These are phyloP conservation scores for Drosophila mojavensis DNA, from an alignment of 1,140 invertebrate species.

Conservation along the genomic window DNA sequence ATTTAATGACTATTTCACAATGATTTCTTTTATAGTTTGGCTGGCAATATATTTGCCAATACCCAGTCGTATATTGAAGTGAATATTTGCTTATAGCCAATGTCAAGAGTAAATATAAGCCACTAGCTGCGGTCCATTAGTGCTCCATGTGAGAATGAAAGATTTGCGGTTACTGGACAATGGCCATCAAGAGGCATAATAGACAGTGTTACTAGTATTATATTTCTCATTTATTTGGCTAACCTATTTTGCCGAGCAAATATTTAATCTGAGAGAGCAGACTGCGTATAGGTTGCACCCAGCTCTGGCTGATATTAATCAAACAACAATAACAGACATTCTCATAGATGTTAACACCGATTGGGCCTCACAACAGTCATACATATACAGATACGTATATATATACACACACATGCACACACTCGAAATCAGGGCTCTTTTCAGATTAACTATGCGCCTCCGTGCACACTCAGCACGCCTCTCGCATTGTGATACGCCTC, in stretches of 20 bases:
- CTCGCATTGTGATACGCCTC: constrained; percentile 45
- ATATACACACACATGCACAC: constrained; percentile 19
- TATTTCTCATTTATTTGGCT: constrained; percentile 39
- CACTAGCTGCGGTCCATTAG: constrained; percentile 37
- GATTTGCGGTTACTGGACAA: constrained; percentile 16
- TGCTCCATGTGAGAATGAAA: not conserved
- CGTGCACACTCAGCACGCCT: constrained; percentile 58
- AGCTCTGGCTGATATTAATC: constrained; percentile 66
- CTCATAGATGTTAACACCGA: constrained; percentile 26
- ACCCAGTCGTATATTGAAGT: constrained; percentile 12
- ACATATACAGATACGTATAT: constrained; percentile 14
- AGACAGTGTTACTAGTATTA: constrained; percentile 27
- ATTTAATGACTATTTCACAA: constrained; percentile 48
- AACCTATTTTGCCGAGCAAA: constrained; percentile 24
- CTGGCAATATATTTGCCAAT: constrained; percentile 44
- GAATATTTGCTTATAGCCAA: not conserved
- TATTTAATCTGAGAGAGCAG: constrained; percentile 35
- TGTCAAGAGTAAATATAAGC: constrained; percentile 9
- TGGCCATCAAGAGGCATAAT: constrained; percentile 3
- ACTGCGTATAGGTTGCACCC: constrained; percentile 41
- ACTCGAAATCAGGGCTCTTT: constrained; percentile 55
- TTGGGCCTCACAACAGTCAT: constrained; percentile 26
- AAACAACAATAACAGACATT: constrained; percentile 65
- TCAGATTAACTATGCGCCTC: constrained; percentile 59
- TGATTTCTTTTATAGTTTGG: constrained; percentile 32